Base-by-base conservation (phyloP, 1,140 invertebrate genomes). In the Heliconius himera region DNA sequence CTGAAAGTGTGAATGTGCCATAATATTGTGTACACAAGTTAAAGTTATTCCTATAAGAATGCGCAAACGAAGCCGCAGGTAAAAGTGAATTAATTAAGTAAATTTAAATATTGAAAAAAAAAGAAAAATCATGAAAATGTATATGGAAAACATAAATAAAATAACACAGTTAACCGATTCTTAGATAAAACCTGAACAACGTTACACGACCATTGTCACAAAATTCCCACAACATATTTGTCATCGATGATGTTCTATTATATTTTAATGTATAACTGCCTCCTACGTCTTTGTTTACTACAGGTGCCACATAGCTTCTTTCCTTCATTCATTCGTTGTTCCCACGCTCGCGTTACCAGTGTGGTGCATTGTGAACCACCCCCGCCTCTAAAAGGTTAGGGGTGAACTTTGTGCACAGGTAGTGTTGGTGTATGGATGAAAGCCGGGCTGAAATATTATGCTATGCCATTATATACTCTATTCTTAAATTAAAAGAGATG, bases 321-420 rank as follows among this genome's bases (percentile, higher is more conserved):
- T 82, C 87, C 73, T 26, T 84, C 87, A 91, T 91, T 91, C 87
- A 91, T 85, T 70, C 66, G 70, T 49, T 72, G 78, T 93, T 93
- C 92, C 89, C 91, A 93, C 92, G 92, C 66, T 89, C 84, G 81
- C 84, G 79, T 85, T 88, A 85, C 87, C 84, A 85, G 84, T 77
- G 75, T 81, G 60, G 41, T 77, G 83, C 80, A 87, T 90, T 90
- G 88, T 89, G 79, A 84, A 79, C 87, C 83, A 88, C 89, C 91
- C 91, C 90, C 83, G 81, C 78, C 82, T 85, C 83, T 78, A 84
- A 88, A 91, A 89, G 89, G 88, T 90, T 90, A 87, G 85, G 90
- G 91, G 89, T 91, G 89, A 92, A 89, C 88, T 86, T 90, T 74
- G 74, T 66, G 76, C 78, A 87, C 91, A 92, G 90, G 90, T 91